Evolutionary conservation across 1,140 invertebrate species (phyloP), one percentile per base, ranked within the genome.

Genomic region (Leptopilina boulardi): DNA sequence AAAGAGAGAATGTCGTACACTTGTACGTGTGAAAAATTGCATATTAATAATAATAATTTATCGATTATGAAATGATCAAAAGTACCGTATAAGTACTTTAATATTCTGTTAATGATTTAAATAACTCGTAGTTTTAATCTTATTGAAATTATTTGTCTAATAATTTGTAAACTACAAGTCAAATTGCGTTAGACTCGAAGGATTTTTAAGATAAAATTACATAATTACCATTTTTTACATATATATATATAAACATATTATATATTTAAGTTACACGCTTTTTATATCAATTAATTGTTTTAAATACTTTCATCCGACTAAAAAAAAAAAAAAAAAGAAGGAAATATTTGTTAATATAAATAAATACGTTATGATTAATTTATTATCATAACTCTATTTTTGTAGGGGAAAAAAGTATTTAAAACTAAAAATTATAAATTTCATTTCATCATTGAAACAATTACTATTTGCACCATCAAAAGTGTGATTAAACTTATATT

Each of bases 401-500:
- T n/a, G n/a, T n/a, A n/a, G n/a, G n/a, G n/a, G n/a, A n/a, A n/a
- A n/a, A n/a, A n/a, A n/a, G n/a, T n/a, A n/a, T n/a, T n/a, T n/a
- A n/a, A n/a, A n/a, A n/a, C n/a, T n/a, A n/a, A n/a, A n/a, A n/a
- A n/a, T n/a, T n/a, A n/a, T 21, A 10, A 56, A 19, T 23, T 18
- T 10, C 11, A 19, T 56, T 56, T 10, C 23, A 21, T 0, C 23
- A 3, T 59, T 42, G 18, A 72, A 59, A 72, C 38, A 3, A 41
- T 34, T 59, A 21, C 47, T 13, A 70, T 76, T 72, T 72, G 21
- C 59, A 66, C 59, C 59, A 6, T 38, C 9, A 30, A 13, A 30
- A 26, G 15, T 72, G 47, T 76, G 26, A 59, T 18, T 42, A 18
- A 71, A 56, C n/a, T 71, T 76, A 59, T 70, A 71, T 71, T 76